Conservation (phyloP, 2,113 vertebrate genomes). For the Chamaetylas fuelleborni region DNA sequence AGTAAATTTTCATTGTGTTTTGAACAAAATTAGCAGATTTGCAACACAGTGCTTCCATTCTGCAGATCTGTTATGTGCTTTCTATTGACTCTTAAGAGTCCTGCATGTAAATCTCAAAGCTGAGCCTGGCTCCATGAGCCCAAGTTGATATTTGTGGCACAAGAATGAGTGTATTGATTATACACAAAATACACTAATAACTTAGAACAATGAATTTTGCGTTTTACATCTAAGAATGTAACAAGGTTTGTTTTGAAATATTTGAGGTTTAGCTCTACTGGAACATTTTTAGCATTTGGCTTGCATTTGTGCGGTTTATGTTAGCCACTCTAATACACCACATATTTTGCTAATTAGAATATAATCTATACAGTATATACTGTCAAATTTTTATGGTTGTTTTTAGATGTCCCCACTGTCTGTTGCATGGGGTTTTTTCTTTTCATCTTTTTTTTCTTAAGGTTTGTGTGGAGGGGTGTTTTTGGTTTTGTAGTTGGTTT, state of each 20-base stretch:
- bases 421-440: slow-evolving; percentile 9
- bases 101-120: slow-evolving; percentile 77
- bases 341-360: no score
- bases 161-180: not conserved
- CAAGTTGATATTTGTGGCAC: not conserved
- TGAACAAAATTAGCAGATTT: no score
- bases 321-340: no score
- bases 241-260: no score
- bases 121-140: slow-evolving; percentile 73
- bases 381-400: slow-evolving; percentile 12
- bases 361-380: not conserved
- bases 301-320: no score
- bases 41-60: no score
- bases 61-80: slow-evolving; percentile 10
- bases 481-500: not conserved
- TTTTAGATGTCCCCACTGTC: slow-evolving; percentile 37
- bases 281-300: no score
- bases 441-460: slow-evolving; percentile 4
- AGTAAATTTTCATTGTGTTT: no score
- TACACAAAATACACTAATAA: no score
- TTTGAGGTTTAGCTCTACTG: no score
- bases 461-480: not conserved
- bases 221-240: no score
- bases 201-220: no score
- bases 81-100: slow-evolving; percentile 74